phyloP scores from a whole-genome alignment of 1,140 invertebrate species.

The Bactericera cockerelli region DNA sequence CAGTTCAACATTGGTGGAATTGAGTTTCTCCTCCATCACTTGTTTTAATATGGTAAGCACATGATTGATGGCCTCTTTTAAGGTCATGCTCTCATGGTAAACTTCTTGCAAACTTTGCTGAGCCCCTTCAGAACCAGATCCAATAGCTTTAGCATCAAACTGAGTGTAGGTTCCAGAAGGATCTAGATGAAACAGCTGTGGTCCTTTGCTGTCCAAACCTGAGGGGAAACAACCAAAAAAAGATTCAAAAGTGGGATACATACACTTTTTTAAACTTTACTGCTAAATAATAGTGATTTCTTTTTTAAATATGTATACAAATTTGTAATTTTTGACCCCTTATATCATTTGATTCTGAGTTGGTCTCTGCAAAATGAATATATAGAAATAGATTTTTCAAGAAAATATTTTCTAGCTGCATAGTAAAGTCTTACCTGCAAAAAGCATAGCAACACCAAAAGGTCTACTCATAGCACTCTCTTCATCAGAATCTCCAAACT shows the following conservation, averaged over 20 bases:
- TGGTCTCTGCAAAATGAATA: no score
- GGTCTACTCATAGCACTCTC: conserved; percentile 92
- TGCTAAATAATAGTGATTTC: no score
- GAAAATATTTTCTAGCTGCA: no score
- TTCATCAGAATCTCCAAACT: conserved; percentile 93
- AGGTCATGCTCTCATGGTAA: conserved; percentile 84
- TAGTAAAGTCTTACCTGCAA: conserved; percentile 52
- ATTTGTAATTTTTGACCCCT: no score
- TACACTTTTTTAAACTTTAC: no score
- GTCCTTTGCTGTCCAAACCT: conserved; percentile 64
- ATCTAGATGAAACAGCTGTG: conserved; percentile 92
- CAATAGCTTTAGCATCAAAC: conserved; percentile 97
- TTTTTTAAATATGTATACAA: no score
- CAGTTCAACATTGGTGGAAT: conserved; percentile 94
- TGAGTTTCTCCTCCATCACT: conserved; percentile 99
- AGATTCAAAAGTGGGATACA: no score
- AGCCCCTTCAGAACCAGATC: conserved; percentile 96
- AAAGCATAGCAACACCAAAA: conserved; percentile 93
- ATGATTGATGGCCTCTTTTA: conserved; percentile 87
- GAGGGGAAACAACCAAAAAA: not conserved
- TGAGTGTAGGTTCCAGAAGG: conserved; percentile 95
- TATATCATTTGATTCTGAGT: no score
- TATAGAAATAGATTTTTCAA: no score
- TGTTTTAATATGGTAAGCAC: conserved; percentile 93
- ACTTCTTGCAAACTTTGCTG: conserved; percentile 88